Evolutionary conservation across 2,797 vertebrate species (phyloP).

Genomic region (Coccyzus lansbergi): DNA sequence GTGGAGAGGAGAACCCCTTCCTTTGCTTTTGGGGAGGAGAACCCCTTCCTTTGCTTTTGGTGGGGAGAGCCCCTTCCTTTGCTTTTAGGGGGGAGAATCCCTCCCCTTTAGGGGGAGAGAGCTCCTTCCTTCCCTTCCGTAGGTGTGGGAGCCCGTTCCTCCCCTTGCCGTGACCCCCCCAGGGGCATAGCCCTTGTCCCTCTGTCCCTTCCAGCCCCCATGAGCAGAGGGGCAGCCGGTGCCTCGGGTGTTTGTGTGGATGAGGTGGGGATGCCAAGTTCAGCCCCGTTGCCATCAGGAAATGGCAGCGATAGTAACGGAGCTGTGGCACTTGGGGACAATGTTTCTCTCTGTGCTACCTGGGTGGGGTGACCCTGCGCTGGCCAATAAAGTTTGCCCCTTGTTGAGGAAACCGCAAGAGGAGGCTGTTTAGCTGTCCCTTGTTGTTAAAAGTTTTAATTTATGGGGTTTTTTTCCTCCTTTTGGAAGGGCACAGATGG

Average conservation of each 20-base stretch:
- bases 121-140: too few relatives aligned
- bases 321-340: accelerated
- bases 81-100: too few relatives aligned
- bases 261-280: neutral
- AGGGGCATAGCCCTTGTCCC: neutral
- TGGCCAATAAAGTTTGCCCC: accelerated
- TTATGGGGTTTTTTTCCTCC: accelerated
- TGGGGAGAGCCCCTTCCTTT: too few relatives aligned
- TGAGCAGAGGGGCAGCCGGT: too few relatives aligned
- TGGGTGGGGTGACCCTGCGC: accelerated
- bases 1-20: too few relatives aligned
- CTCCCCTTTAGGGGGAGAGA: too few relatives aligned
- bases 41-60: too few relatives aligned
- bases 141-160: too few relatives aligned
- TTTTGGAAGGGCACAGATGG: accelerated
- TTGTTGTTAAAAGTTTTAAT: neutral
- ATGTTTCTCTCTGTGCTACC: neutral
- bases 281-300: neutral
- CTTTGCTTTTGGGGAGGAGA: too few relatives aligned
- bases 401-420: accelerated
- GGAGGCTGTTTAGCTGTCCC: accelerated
- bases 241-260: neutral
- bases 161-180: too few relatives aligned
- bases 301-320: neutral
- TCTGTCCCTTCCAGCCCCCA: neutral